These are phyloP conservation scores for Tor tambroides DNA, from an alignment of 2,113 vertebrate species.

Conservation along the genomic window DNA sequence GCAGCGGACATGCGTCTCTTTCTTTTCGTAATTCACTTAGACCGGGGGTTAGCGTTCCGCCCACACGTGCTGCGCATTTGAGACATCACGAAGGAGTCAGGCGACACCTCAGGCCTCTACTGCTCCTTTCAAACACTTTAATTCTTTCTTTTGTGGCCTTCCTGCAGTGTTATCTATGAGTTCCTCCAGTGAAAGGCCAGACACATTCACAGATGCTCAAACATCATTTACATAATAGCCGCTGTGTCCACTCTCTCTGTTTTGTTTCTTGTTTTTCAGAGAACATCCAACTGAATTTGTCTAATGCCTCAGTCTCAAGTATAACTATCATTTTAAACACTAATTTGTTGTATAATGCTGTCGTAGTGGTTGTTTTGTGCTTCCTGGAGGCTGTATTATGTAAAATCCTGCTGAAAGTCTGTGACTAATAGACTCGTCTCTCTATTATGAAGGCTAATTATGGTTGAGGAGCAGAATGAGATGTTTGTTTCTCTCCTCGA, in stretches of 20 bases:
- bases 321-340: constrained; percentile 11
- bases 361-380: not conserved
- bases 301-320: not conserved
- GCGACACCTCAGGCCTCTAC: constrained; percentile 63
- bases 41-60: constrained; percentile 57
- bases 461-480: constrained; percentile 26
- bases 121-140: constrained; percentile 55
- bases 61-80: constrained; percentile 66
- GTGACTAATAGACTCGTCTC: constrained; percentile 39
- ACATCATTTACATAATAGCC: constrained; percentile 29
- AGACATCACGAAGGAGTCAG: constrained; percentile 66
- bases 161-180: not conserved
- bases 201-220: constrained; percentile 13
- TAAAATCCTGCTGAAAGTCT: constrained; percentile 15
- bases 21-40: constrained; percentile 60
- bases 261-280: not conserved
- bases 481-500: constrained; percentile 40
- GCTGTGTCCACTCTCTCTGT: not conserved
- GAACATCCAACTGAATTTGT: not conserved
- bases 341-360: not conserved
- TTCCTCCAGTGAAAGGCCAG: not conserved
- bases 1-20: constrained; percentile 52
- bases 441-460: constrained; percentile 48
- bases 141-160: constrained; percentile 16
- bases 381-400: constrained; percentile 24